Evolutionary conservation across 2,797 vertebrate genomes (phyloP).

Genomic region (Muscicapa comitata): DNA sequence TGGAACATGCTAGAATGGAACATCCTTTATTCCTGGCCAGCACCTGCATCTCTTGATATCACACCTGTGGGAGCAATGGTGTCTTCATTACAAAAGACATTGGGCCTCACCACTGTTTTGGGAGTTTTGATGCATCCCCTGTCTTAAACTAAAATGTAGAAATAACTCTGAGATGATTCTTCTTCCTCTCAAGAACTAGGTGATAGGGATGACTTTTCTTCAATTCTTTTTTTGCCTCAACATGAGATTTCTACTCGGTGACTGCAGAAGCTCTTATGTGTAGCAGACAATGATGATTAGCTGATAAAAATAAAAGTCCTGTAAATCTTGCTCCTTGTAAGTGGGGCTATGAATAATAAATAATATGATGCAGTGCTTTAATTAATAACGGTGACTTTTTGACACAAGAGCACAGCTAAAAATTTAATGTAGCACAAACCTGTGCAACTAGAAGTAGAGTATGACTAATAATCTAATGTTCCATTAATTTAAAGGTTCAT

Average conservation of each 20-base stretch:
- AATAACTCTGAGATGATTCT: not conserved
- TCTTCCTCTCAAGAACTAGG: not conserved
- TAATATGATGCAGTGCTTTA: not conserved
- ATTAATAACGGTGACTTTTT: not conserved
- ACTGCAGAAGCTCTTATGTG: not conserved
- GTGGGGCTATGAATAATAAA: not conserved
- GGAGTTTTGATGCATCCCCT: not conserved
- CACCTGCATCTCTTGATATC: not conserved
- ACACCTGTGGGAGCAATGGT: not conserved
- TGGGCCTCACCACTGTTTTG: not conserved
- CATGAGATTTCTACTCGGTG: not conserved
- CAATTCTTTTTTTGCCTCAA: not conserved
- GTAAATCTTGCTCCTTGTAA: not conserved
- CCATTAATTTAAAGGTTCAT: not conserved
- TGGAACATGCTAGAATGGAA: not conserved
- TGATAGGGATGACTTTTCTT: not conserved
- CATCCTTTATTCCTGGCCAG: not conserved
- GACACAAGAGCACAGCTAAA: not conserved
- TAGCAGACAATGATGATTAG: not conserved
- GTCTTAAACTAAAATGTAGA: not conserved
- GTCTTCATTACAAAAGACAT: not conserved
- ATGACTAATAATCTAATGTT: not conserved
- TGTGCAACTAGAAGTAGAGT: not conserved
- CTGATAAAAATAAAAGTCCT: not conserved
- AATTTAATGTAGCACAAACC: not conserved